Evolutionary conservation across 2,113 vertebrate genomes (phyloP), one percentile per base, ranked within the genome.

Genomic region (Bothrops jararaca): DNA sequence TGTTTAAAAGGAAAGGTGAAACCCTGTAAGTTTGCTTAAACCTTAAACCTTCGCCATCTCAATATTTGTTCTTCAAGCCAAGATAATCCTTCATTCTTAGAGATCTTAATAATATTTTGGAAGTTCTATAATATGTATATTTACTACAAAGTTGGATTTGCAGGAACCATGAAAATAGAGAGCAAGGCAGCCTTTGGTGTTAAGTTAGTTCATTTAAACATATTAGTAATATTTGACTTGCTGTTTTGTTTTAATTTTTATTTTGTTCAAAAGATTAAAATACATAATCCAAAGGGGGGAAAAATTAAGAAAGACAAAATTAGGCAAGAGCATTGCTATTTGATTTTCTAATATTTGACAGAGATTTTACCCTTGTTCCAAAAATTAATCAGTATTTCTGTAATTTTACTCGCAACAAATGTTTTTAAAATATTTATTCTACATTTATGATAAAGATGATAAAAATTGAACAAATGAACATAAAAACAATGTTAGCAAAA

Each of bases 41-140:
- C 88, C 89, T 6, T 74, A 53, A 69, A 92, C 34, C 3, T 29
- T 90, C 95, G 42, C 86, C 22, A 42, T 91, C 91, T 22, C 69
- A 88, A 10, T 18, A 88, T 95, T 89, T 52, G 48, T 54, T 54
- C 2, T 86, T 8, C n/a, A 4, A 58, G 39, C 18, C 60, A 34
- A 34, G n/a, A 1, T 90, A 87, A 45, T 74, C 89, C 91, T 94
- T 95, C 29, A 56, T 64, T 91, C 5, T 74, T 34, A 34, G 15
- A 7, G 69, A 34, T 34, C 69, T 34, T 74, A 74, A 74, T 34
- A 74, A 74, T 74, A 34, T 74, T 18, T 34, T 74, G 34, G 60
- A 34, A 34, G n/a, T 74, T 74, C 69, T 74, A 2, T 74, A 74
- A 74, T 5, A 7, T 20, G 5, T 74, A 39, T 80, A 80, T 80